phyloP scores from a whole-genome alignment of 1,140 invertebrate genomes.

The Aleiodes sp. region DNA sequence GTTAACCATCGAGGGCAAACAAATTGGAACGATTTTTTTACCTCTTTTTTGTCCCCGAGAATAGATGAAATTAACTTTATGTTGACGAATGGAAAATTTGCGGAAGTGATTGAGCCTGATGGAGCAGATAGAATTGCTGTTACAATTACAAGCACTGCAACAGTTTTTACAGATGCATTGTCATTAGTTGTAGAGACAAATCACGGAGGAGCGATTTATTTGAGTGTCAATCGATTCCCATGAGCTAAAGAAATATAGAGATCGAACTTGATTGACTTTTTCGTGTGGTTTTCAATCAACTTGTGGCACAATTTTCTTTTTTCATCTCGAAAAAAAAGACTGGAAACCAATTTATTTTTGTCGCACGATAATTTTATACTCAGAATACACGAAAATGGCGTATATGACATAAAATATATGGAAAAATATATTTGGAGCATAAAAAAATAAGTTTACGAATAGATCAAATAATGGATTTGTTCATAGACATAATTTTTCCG shows the following conservation, averaged over 20 bases:
- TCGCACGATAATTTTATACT: no score
- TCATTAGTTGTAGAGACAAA: slow-evolving; percentile 41
- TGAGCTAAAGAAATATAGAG: not conserved
- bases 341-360: no score
- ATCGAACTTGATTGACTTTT: not conserved
- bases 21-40: not conserved
- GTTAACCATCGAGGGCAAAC: not conserved
- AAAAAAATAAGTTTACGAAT: no score
- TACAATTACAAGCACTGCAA: not conserved
- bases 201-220: slow-evolving; percentile 35
- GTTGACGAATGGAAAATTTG: slow-evolving; percentile 1
- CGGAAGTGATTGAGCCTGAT: not conserved
- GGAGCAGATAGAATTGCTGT: slow-evolving; percentile 21
- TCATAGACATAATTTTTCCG: no score
- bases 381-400: no score
- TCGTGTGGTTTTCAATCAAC: not conserved
- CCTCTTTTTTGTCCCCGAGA: not conserved
- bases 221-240: slow-evolving; percentile 3
- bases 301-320: not conserved
- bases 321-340: no score
- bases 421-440: no score
- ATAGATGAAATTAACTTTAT: not conserved
- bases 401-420: no score
- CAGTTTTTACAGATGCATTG: not conserved
- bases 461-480: no score